These are phyloP conservation scores for Meiosimyza platycephala DNA, from an alignment of 2,888 invertebrate genomes.

Conservation along the genomic window DNA sequence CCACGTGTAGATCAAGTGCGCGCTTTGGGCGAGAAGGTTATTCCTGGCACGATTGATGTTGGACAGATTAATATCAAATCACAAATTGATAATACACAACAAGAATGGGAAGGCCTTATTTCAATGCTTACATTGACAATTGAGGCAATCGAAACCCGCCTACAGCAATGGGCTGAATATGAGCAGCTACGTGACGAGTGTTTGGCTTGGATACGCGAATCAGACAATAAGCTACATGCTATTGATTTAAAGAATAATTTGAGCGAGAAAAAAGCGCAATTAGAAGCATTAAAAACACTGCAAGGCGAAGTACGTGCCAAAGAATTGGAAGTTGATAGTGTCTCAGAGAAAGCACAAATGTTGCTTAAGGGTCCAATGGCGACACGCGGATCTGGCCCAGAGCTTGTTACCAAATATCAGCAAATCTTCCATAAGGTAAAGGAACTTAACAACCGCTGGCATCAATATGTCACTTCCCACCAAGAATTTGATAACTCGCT, in stretches of 20 bases:
- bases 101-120: slow-evolving; percentile 88
- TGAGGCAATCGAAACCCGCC: slow-evolving; percentile 81
- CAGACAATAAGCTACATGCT: slow-evolving; percentile 87
- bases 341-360: slow-evolving; percentile 90
- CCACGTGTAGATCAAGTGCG: slow-evolving; percentile 84
- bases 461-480: slow-evolving; percentile 88
- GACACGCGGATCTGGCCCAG: slow-evolving; percentile 84
- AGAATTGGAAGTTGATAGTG: slow-evolving; percentile 91
- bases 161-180: slow-evolving; percentile 93
- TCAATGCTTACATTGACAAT: slow-evolving; percentile 83
- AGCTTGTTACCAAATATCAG: slow-evolving; percentile 92
- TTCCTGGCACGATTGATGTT: slow-evolving; percentile 84
- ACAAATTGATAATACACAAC: slow-evolving; percentile 88
- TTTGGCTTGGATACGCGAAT: slow-evolving; percentile 86
- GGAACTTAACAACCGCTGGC: slow-evolving; percentile 91
- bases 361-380: slow-evolving; percentile 80
- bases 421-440: slow-evolving; percentile 90
- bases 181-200: slow-evolving; percentile 88
- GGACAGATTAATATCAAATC: slow-evolving; percentile 88
- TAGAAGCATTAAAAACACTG: slow-evolving; percentile 80
- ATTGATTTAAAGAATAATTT: slow-evolving; percentile 87
- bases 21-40: slow-evolving; percentile 87
- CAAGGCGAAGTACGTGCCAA: slow-evolving; percentile 92
- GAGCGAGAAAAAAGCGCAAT: slow-evolving; percentile 84
- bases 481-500: slow-evolving; percentile 87